phyloP scores from a whole-genome alignment of 2,113 vertebrate species.

The Tylochromis polylepis region DNA sequence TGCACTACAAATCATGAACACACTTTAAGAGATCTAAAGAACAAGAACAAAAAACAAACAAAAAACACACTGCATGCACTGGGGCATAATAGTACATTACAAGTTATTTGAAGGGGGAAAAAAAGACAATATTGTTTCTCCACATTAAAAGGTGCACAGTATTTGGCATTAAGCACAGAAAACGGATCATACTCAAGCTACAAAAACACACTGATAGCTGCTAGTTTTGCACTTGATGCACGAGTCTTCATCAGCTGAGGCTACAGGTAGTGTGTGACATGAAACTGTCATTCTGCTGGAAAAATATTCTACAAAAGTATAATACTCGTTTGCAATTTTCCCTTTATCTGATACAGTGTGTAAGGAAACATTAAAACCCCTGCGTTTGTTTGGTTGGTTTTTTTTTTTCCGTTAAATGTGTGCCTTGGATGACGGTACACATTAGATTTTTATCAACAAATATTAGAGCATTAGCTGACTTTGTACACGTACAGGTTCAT shows the following conservation, averaged over 20 bases:
- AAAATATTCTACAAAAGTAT: constrained; percentile 76
- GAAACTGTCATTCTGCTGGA: constrained; percentile 50
- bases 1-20: constrained; percentile 72
- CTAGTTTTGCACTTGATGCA: constrained; percentile 48
- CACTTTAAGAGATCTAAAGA: constrained; percentile 62
- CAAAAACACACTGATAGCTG: constrained; percentile 39
- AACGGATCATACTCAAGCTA: constrained; percentile 42
- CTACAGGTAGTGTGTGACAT: constrained; percentile 41
- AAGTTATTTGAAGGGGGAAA: constrained; percentile 30
- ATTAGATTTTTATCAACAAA: constrained; percentile 3
- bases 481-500: constrained; percentile 43
- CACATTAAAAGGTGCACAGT: constrained; percentile 68
- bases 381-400: neutral
- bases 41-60: constrained; percentile 51
- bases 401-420: constrained; percentile 10
- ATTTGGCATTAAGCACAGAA: constrained; percentile 75
- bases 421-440: constrained; percentile 19
- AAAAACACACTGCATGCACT: constrained; percentile 72
- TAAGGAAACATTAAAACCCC: constrained; percentile 27
- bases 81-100: constrained; percentile 61
- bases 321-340: constrained; percentile 31
- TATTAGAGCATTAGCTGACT: constrained; percentile 31
- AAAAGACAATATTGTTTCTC: constrained; percentile 57
- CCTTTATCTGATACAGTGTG: constrained; percentile 26
- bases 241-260: constrained; percentile 58